Percentiles rank a stretch among this genome's conserved stretches.
Evolutionary conservation across 2,888 invertebrate species (phyloP).

Genomic region (Sipunculus nudus): DNA sequence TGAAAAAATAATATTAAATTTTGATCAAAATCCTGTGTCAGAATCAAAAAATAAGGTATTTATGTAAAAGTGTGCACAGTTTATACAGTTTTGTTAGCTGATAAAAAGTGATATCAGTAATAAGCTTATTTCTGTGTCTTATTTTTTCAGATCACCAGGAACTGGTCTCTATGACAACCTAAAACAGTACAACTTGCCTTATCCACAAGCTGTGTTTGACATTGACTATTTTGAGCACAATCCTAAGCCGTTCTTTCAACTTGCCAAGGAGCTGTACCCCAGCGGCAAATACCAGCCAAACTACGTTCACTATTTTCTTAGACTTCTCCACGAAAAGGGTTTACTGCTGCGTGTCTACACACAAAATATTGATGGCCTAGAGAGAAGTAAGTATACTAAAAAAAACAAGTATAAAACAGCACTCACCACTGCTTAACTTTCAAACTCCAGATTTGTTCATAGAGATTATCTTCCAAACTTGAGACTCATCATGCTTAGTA

Average conservation of each 20-base stretch:
- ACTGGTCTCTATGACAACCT: constrained; percentile 92
- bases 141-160: constrained; percentile 79
- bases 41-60: too few relatives aligned
- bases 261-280: constrained; percentile 67
- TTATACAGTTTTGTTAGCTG: too few relatives aligned
- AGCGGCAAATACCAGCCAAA: constrained; percentile 66
- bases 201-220: constrained; percentile 93
- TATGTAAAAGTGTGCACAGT: too few relatives aligned
- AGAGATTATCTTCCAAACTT: neutral
- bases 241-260: constrained; percentile 89
- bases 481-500: too few relatives aligned
- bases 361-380: constrained; percentile 68
- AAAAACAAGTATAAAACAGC: too few relatives aligned
- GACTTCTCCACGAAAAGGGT: constrained; percentile 63
- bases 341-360: constrained; percentile 66
- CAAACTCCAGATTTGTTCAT: too few relatives aligned
- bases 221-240: constrained; percentile 83
- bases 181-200: constrained; percentile 87
- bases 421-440: too few relatives aligned
- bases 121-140: neutral
- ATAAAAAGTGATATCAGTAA: too few relatives aligned
- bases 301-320: constrained; percentile 66
- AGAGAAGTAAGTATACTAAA: constrained; percentile 66
- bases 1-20: too few relatives aligned
- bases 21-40: too few relatives aligned